Conservation (phyloP, 1,140 invertebrate species). For the Proctacanthus coquilletti region DNA sequence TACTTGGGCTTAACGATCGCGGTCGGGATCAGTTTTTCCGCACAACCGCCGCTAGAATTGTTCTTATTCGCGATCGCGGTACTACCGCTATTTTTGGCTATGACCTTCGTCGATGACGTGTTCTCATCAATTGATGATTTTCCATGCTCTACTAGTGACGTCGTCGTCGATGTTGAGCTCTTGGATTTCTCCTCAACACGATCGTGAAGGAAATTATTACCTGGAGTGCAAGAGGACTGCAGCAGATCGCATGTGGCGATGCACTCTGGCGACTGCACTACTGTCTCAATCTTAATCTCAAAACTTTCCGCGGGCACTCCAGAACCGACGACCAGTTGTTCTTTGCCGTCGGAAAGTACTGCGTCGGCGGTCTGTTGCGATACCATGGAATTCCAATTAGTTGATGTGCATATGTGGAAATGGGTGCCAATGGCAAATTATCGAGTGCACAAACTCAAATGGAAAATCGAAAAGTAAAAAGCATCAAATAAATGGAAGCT, state of each 20-base stretch:
- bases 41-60: background rate
- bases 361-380: slow-evolving; percentile 19
- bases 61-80: background rate
- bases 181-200: background rate
- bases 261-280: no score
- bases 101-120: background rate
- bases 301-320: no score
- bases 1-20: slow-evolving; percentile 9
- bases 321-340: slow-evolving; percentile 10
- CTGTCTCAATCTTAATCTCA: no score
- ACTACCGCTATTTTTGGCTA: background rate
- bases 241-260: no score
- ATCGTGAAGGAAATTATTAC: no score
- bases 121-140: background rate
- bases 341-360: slow-evolving; percentile 19
- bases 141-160: no score
- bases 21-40: slow-evolving; percentile 6
- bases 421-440: no score
- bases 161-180: no score
- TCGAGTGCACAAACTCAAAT: no score
- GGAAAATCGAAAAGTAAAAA: no score
- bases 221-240: no score
- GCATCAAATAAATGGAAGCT: no score
- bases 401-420: slow-evolving; percentile 1
- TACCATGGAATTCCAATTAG: background rate